Base-by-base conservation (phyloP, 1,140 invertebrate species). In the Drosophila dunni region DNA sequence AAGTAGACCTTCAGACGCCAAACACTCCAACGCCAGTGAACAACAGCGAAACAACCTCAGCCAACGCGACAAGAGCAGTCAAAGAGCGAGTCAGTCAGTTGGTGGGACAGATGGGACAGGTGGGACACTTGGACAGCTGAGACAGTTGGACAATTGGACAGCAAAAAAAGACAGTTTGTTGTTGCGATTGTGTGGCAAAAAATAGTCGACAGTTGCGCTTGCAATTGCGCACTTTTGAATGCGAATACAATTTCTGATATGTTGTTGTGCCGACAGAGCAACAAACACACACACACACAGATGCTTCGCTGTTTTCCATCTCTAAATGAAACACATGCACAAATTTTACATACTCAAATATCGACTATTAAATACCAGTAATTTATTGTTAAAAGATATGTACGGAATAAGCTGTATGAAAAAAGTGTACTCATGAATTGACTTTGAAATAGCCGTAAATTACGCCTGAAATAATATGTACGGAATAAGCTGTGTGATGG, bases 1-100 rank as follows among this genome's bases (percentile, higher is more conserved):
- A 89, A 88, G 84, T 89, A 89, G 84, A 89, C 84, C 84, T 89
- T 89, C 84, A 89, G 84, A 89, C 84, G 84, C 84, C 84, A 89
- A 89, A 89, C 84, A 89, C 84, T 89, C 80, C 84, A 88, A 88
- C 84, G 84, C 83, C 80, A 73, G 77, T 58, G 57, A 45, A 64
- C 73, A 68, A 67, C 75, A 63, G 58, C 61, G 67, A 36, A 70
- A 29, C 63, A 53, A 42, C 15, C 58, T 33, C 75, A 79, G 71
- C 70, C 81, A 79, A 68, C 73, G 71, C 79, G 76, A 62, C 62
- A 80, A 80, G 81, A 79, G 81, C 64, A 80, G 79, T 76, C 75
- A 70, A 29, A 29, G 24, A 29, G 71, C 45, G 56, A 78, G 79
- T 74, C 74, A 81, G 69, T 20, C 66, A 73, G 71, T 65, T 74